Evolutionary conservation across 2,113 vertebrate species (phyloP), one percentile per base, ranked within the genome.

Genomic region (Zingel zingel): DNA sequence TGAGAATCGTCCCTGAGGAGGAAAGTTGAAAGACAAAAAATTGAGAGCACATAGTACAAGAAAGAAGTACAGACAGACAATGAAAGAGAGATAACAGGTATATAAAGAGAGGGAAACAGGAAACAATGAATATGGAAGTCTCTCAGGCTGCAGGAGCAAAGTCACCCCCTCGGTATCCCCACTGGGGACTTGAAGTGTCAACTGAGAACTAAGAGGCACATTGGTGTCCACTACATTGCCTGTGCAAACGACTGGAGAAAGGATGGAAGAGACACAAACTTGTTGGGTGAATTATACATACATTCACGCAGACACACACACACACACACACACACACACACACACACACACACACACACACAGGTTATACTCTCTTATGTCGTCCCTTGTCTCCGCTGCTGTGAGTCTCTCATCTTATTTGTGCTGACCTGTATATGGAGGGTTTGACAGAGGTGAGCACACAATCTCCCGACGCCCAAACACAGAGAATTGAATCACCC

Each of bases 401-500:
- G 78, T 88, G 91, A 84, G 84, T 82, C 86, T 90, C 93, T 50
- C 78, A 89, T 93, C 88, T 86, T 92, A 90, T 94, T 95, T 79
- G 81, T 89, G 89, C 88, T 95, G 94, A 95, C 94, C 95, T 94
- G 90, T 89, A 85, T 86, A 86, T 84, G 86, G 86, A 80, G 57
- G 72, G 88, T 82, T 90, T 93, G 94, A 94, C 91, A 93, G 92
- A 95, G 94, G 93, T 94, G 90, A 89, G 84, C 92, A 91, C 91
- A 90, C 94, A 95, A 95, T 96, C 93, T 95, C 82, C 77, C 67
- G 25, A 76, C 79, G 81, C 80, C 91, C 89, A 86, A 92, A 92
- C 91, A 86, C 77, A 84, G 86, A 93, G 94, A 95, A 96, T 95
- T 95, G 94, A 82, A 94, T 95, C 94, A 93, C 94, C 94, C 89